phyloP scores from a whole-genome alignment of 2,888 invertebrate species.

The Prionchulus punctatus region DNA sequence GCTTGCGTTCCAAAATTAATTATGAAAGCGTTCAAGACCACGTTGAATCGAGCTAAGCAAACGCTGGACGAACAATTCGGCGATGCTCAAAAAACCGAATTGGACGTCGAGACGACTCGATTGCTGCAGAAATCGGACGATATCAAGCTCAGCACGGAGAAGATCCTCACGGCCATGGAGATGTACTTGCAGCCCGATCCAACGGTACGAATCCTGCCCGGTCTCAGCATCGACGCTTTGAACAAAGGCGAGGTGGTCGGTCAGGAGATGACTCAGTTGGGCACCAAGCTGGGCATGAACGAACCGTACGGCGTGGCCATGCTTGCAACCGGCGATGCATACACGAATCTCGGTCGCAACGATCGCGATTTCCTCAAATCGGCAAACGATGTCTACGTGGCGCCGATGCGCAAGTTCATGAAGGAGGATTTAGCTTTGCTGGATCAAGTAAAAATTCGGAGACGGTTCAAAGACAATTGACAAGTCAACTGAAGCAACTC shows the following conservation, averaged over 20 bases:
- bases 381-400: slow-evolving; percentile 3
- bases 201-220: slow-evolving; percentile 10
- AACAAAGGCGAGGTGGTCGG: slow-evolving; percentile 11
- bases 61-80: slow-evolving; percentile 12
- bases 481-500: too few species aligned
- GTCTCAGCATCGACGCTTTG: background rate
- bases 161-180: slow-evolving; percentile 7
- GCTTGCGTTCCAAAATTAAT: too few species aligned
- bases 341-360: slow-evolving; percentile 8
- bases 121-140: slow-evolving; percentile 7
- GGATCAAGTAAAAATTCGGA: too few species aligned
- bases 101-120: slow-evolving; percentile 7
- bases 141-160: slow-evolving; percentile 6
- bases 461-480: too few species aligned
- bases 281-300: slow-evolving; percentile 4
- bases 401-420: slow-evolving; percentile 9
- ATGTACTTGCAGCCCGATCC: slow-evolving; percentile 12
- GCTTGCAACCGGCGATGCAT: background rate
- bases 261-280: slow-evolving; percentile 7
- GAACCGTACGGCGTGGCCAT: slow-evolving; percentile 6
- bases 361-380: slow-evolving; percentile 5
- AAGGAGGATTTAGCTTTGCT: slow-evolving; percentile 11
- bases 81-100: slow-evolving; percentile 11
- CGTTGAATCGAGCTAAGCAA: slow-evolving; percentile 11
- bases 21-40: slow-evolving; percentile 13